Base-by-base conservation (phyloP, 64 coral and sea anemone genomes). In the Dendrophyllia cribrosa region DNA sequence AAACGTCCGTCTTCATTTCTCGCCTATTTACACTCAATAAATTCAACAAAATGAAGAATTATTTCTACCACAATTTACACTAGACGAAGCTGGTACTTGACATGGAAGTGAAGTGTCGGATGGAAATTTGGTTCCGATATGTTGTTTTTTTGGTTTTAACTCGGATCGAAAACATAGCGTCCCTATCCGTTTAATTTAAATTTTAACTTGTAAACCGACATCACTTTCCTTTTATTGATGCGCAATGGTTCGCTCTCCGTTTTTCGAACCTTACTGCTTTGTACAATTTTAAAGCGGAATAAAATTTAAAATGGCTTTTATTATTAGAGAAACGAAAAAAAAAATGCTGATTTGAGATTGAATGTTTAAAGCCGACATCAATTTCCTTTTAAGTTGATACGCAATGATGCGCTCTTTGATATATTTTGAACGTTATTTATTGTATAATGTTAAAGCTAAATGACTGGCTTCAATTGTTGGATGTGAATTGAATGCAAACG, bases 51-150 rank as follows among this genome's bases (percentile, higher is more conserved):
- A 21, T 77, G 45, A 51, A 67, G 7, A 46, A 67, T 46, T 15
- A 20, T 83, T 83, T 66, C 58, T 47, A 47, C 61, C 80, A 48
- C 43, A 84, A 67, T 84, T 84, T 19, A 84, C 77, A 79, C 19
- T 50, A 13, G 12, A 24, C 14, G 13, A 20, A 34, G 11, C 2
- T 22, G 77, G 59, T 34, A 59, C 53, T 60, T 59, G 77, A 79
- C 43, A 6, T 44, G 1, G 14, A 17, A 49, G 5, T 43, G 43
- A 75, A 47, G 47, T 19, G 12, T 17, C 47, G 45, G 63, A 12
- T 60, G 46, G 16, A 82, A 46, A 82, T 46, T 82, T 61, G 15
- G 24, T 20, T 43, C 12, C 59, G 34, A 19, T 43, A 12, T 63
- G 78, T 65, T 82, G 20, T 59, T 62, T 64, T 64, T 45, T 34